Percentiles rank a stretch among this genome's conserved stretches.
Conservation (phyloP, 2,113 vertebrate species). For the Suncus etruscus region DNA sequence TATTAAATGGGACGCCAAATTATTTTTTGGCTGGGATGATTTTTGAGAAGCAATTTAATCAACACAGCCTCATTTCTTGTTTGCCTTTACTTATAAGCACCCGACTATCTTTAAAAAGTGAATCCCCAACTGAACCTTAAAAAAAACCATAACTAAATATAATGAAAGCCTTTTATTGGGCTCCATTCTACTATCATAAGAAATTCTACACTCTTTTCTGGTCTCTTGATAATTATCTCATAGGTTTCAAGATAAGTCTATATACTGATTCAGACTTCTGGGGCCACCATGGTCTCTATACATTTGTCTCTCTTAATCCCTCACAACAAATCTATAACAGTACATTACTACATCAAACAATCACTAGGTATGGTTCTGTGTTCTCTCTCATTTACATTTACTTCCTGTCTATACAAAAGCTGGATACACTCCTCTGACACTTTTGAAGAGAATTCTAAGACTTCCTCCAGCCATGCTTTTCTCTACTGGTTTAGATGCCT, state of each 20-base stretch:
- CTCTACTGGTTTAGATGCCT: constrained; percentile 55
- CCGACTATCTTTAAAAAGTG: constrained; percentile 39
- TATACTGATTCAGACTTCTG: constrained; percentile 32
- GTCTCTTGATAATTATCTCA: neutral
- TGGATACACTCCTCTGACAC: constrained; percentile 12
- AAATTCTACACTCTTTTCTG: constrained; percentile 17
- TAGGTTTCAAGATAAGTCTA: constrained; percentile 19
- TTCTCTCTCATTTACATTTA: constrained; percentile 35
- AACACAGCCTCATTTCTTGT: neutral
- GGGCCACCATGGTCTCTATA: neutral
- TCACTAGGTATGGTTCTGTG: constrained; percentile 34
- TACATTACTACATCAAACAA: constrained; percentile 50
- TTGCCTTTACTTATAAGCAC: constrained; percentile 26
- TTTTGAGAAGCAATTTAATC: neutral
- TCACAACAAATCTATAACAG: constrained; percentile 29
- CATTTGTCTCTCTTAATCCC: constrained; percentile 61
- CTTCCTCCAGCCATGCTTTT: neutral
- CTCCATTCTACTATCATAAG: neutral
- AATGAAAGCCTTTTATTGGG: neutral
- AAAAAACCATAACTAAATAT: constrained; percentile 1
- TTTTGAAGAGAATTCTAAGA: constrained; percentile 72
- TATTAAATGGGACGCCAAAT: neutral
- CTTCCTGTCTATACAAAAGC: constrained; percentile 57
- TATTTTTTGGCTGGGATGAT: neutral
- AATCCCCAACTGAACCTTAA: constrained; percentile 13